Evolutionary conservation across 1,140 invertebrate genomes (phyloP).

Genomic region (Drosophila nigromelanica): DNA sequence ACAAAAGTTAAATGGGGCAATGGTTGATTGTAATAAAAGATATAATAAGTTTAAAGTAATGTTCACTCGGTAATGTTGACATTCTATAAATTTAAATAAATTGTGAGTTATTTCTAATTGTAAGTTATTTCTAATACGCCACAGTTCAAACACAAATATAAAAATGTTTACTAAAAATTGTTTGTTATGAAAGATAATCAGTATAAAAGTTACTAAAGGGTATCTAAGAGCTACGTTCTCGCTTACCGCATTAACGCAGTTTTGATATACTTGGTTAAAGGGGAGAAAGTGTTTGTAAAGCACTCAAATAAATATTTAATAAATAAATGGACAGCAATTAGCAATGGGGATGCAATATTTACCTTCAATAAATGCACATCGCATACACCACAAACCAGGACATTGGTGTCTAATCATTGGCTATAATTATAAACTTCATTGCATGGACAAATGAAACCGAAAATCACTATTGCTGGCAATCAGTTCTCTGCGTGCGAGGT

Average conservation of each 20-base stretch:
- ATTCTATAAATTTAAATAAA: too few relatives aligned
- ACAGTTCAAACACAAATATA: too few relatives aligned
- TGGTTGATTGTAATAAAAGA: too few relatives aligned
- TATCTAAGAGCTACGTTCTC: too few relatives aligned
- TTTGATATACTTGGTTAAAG: background rate
- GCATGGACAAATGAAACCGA: constrained; percentile 3
- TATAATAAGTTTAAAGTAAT: too few relatives aligned
- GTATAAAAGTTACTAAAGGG: too few relatives aligned
- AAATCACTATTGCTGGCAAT: constrained; percentile 1
- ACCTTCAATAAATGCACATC: constrained; percentile 19
- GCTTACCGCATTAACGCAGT: background rate
- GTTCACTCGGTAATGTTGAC: too few relatives aligned
- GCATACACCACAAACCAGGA: constrained; percentile 1
- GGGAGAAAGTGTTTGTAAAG: constrained; percentile 4
- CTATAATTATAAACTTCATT: constrained; percentile 17
- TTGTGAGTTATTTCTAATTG: too few relatives aligned
- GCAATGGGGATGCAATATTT: constrained; percentile 24
- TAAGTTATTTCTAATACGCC: too few relatives aligned
- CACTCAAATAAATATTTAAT: constrained; percentile 20
- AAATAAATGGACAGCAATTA: constrained; percentile 37
- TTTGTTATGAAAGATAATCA: too few relatives aligned
- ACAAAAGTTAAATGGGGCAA: too few relatives aligned
- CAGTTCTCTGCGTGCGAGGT: constrained; percentile 3
- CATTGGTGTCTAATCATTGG: constrained; percentile 32
- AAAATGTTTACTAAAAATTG: too few relatives aligned